These are phyloP conservation scores for Urocynchramus pylzowi DNA, from an alignment of 2,113 vertebrate genomes.

Conservation along the genomic window DNA sequence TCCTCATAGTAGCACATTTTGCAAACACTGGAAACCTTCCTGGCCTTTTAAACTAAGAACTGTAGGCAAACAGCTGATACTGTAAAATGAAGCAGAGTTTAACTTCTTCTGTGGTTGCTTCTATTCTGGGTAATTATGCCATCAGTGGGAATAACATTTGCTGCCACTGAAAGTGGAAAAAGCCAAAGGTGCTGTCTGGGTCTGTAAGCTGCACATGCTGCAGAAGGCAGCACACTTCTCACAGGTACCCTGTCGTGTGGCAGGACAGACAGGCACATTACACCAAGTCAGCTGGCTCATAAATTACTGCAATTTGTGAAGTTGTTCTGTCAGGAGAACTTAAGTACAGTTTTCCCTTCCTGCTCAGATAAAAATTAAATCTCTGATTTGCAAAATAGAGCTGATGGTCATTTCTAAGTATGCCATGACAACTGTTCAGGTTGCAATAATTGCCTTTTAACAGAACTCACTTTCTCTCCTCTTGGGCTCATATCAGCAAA, in stretches of 20 bases:
- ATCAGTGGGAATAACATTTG: neutral
- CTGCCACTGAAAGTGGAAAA: neutral
- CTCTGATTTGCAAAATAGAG: neutral
- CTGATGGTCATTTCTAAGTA: neutral
- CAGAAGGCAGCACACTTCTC: neutral
- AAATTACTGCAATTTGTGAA: neutral
- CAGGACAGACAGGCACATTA: neutral
- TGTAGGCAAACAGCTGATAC: neutral
- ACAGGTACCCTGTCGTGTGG: neutral
- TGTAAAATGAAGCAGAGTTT: neutral
- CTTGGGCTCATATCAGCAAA: neutral
- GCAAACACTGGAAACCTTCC: neutral
- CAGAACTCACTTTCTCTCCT: neutral
- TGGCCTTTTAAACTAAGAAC: conserved; percentile 7
- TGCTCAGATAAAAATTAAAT: neutral
- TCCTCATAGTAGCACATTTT: neutral
- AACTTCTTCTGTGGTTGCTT: neutral
- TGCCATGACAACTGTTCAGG: neutral
- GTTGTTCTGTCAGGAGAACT: neutral
- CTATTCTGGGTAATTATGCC: neutral
- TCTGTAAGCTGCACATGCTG: accelerated
- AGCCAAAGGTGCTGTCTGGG: neutral
- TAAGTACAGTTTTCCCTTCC: neutral
- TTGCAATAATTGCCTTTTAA: conserved; percentile 5
- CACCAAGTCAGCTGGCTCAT: neutral